These are phyloP conservation scores for Entomobrya proxima DNA, from an alignment of 2,888 invertebrate species.

Conservation along the genomic window DNA sequence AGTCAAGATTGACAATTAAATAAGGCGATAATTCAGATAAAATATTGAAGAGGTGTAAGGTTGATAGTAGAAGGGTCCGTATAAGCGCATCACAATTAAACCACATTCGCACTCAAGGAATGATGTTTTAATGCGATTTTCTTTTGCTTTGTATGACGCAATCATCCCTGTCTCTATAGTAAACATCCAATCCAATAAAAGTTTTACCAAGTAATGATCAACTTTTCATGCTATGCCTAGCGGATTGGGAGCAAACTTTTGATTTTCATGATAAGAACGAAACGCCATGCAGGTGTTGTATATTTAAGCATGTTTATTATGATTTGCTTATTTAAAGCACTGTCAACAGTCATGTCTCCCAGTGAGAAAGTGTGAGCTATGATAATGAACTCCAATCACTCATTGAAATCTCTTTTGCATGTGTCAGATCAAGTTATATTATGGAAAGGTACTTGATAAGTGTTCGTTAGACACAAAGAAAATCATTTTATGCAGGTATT, in stretches of 20 bases:
- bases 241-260: slow-evolving; percentile 18
- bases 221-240: slow-evolving; percentile 24
- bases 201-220: not conserved
- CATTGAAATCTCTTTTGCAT: too few species aligned
- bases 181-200: not conserved
- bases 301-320: not conserved
- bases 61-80: too few species aligned
- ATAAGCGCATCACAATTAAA: not conserved
- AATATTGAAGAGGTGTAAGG: too few species aligned
- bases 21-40: slow-evolving; percentile 38
- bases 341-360: slow-evolving; percentile 2
- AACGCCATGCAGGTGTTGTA: not conserved
- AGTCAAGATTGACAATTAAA: slow-evolving; percentile 49
- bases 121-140: slow-evolving; percentile 47
- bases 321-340: not conserved
- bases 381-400: not conserved
- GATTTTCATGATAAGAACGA: not conserved
- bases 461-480: not conserved
- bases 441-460: not conserved
- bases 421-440: not conserved
- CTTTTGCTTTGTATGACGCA: slow-evolving; percentile 34
- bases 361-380: not conserved
- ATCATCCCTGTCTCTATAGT: not conserved
- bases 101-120: not conserved
- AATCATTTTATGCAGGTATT: not conserved